phyloP scores from a whole-genome alignment of 2,888 invertebrate species.

The Allophyes oxyacanthae region DNA sequence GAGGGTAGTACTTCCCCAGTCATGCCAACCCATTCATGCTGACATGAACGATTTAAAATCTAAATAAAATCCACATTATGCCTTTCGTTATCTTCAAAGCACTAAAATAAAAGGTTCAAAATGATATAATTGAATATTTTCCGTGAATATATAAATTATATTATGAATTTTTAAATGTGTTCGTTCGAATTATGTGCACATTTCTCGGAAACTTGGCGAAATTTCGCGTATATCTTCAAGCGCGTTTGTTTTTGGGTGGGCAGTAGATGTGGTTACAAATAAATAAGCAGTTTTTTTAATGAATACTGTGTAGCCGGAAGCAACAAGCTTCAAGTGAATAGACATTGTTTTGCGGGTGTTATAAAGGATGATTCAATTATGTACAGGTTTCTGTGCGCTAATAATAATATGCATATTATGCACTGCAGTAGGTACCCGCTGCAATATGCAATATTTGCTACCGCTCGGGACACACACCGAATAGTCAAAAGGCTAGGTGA shows the following conservation, averaged over 20 bases:
- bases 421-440: no score
- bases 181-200: conserved; percentile 23
- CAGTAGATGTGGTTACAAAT: neutral
- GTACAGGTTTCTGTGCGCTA: no score
- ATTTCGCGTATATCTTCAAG: conserved; percentile 25
- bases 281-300: conserved; percentile 19
- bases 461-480: no score
- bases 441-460: no score
- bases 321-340: no score
- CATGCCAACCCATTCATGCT: no score
- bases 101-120: conserved; percentile 61
- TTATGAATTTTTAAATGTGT: conserved; percentile 20
- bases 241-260: conserved; percentile 19
- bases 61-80: conserved; percentile 28
- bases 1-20: no score
- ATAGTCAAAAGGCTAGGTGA: no score
- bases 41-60: neutral
- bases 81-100: conserved; percentile 29
- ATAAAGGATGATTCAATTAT: no score
- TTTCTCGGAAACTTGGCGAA: conserved; percentile 32
- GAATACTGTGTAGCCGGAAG: neutral
- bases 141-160: conserved; percentile 61
- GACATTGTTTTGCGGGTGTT: no score
- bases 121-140: conserved; percentile 64
- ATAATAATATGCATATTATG: no score